Conservation (phyloP, 2,113 vertebrate genomes). For the Etheostoma cragini region DNA sequence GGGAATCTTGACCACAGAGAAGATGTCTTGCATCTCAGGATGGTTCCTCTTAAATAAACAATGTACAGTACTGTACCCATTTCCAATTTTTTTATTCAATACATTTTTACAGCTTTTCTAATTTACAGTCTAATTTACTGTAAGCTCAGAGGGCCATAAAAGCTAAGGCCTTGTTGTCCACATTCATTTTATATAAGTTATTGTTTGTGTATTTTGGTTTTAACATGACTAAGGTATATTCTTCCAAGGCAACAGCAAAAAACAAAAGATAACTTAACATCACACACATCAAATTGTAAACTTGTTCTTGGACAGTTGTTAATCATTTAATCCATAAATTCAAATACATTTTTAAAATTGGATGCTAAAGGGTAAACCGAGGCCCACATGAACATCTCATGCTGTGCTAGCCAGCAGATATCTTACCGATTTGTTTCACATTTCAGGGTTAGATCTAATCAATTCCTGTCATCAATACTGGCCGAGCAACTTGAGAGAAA, state of each 20-base stretch:
- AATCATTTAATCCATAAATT: constrained; percentile 23
- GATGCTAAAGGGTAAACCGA: constrained; percentile 43
- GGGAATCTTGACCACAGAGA: constrained; percentile 10
- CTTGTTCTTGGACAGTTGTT: constrained; percentile 31
- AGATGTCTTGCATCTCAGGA: constrained; percentile 1
- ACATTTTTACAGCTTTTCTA: not conserved
- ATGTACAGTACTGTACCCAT: not conserved
- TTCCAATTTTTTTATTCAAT: not conserved
- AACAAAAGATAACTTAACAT: constrained; percentile 3
- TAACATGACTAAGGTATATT: constrained; percentile 1
- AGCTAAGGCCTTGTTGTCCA: not conserved
- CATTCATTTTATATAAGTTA: constrained; percentile 12
- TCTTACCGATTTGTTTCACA: constrained; percentile 49
- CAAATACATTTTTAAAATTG: constrained; percentile 20
- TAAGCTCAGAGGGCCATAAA: not conserved
- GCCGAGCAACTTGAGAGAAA: constrained; percentile 52
- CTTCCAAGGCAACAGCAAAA: constrained; percentile 25
- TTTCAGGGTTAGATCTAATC: constrained; percentile 67
- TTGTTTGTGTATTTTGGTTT: constrained; percentile 20
- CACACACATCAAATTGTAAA: constrained; percentile 22
- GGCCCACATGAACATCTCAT: constrained; percentile 16
- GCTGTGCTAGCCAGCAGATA: constrained; percentile 31
- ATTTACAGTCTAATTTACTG: not conserved
- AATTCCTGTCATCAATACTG: constrained; percentile 70
- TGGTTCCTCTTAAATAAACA: constrained; percentile 15